Percentiles rank a stretch among this genome's conserved stretches.
Conservation (phyloP, 2,797 vertebrate species). For the Heliangelus exortis region DNA sequence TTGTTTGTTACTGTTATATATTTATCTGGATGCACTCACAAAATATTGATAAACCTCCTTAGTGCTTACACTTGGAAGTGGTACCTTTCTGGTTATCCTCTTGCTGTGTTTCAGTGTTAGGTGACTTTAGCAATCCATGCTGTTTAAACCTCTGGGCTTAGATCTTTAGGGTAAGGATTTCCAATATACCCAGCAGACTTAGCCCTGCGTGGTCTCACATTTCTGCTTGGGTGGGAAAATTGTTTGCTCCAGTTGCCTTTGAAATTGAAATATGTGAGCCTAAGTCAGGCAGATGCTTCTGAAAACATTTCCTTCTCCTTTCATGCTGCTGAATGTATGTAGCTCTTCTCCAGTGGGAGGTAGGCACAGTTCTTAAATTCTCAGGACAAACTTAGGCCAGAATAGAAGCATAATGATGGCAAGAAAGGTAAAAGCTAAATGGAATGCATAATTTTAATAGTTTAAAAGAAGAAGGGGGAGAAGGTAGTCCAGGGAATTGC, state of each 20-base stretch:
- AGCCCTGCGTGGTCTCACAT: neutral
- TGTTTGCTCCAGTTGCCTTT: neutral
- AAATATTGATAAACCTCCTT: rapidly evolving
- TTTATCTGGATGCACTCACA: neutral
- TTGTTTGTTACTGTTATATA: rapidly evolving
- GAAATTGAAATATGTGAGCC: neutral
- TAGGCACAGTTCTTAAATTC: neutral
- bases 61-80: neutral
- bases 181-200: neutral
- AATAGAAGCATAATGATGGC: neutral
- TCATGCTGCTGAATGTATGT: rapidly evolving
- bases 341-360: too few species aligned
- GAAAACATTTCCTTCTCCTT: neutral
- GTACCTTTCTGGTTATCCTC: neutral
- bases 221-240: neutral
- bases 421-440: neutral
- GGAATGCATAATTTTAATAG: neutral
- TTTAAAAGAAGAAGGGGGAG: neutral
- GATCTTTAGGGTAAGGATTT: neutral
- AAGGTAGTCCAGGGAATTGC: neutral
- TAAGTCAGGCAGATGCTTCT: neutral
- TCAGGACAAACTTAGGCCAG: neutral
- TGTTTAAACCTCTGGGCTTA: neutral
- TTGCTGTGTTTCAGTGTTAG: rapidly evolving
- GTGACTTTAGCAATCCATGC: rapidly evolving